Evolutionary conservation across 2,797 vertebrate genomes (phyloP).

Genomic region (Champsocephalus esox): DNA sequence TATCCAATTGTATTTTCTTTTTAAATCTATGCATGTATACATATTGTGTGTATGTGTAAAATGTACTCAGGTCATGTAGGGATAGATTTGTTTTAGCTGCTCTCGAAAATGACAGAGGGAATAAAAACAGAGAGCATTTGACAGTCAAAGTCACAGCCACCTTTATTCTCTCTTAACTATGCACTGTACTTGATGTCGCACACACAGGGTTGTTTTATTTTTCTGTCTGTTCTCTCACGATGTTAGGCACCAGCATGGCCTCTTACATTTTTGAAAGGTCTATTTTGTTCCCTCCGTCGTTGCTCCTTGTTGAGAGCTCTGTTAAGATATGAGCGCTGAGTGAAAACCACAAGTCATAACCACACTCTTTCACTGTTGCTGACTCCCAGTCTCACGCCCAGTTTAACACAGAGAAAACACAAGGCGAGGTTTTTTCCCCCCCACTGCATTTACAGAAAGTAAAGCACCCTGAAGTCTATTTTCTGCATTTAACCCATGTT

Average conservation of each 20-base stretch:
- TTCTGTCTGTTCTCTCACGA: slow-evolving; percentile 29
- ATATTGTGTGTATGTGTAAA: background rate
- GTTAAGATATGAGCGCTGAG: slow-evolving; percentile 50
- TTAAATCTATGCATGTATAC: background rate
- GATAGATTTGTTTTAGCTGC: slow-evolving; percentile 4
- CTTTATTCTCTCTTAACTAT: slow-evolving; percentile 33
- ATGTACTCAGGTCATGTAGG: background rate
- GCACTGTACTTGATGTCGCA: slow-evolving; percentile 12
- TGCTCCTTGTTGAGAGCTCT: slow-evolving; percentile 51
- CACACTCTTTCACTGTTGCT: slow-evolving; percentile 62
- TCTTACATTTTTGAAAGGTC: slow-evolving; percentile 53
- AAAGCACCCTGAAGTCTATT: too few relatives aligned
- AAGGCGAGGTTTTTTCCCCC: slow-evolving; percentile 5
- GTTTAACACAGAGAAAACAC: slow-evolving; percentile 68
- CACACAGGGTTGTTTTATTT: slow-evolving; percentile 18
- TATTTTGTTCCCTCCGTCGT: slow-evolving; percentile 52
- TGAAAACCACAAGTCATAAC: slow-evolving; percentile 72
- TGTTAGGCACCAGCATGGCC: slow-evolving; percentile 33
- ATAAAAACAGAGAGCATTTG: slow-evolving; percentile 26
- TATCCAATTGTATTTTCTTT: background rate
- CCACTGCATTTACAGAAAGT: background rate
- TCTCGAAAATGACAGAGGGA: slow-evolving; percentile 5
- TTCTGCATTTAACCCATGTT: too few relatives aligned
- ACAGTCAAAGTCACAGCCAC: slow-evolving; percentile 27
- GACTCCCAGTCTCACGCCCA: slow-evolving; percentile 71